Base-by-base conservation (phyloP, 2,888 invertebrate species). In the Trachelus troglodyta region DNA sequence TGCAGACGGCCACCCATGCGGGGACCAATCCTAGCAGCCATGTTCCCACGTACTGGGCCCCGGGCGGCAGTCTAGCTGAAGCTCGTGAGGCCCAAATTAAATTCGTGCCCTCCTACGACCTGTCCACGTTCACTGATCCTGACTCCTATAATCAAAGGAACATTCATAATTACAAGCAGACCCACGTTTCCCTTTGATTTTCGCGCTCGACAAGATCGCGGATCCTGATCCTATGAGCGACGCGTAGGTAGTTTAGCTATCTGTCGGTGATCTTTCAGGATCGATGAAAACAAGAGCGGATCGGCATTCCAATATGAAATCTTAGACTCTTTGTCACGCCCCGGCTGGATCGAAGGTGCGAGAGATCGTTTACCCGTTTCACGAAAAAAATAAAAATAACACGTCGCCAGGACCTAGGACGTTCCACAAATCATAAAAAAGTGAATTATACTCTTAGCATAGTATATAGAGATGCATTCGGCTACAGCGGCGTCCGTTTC, bases 41-140 rank as follows among this genome's bases (percentile, higher is more conserved):
- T 85, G 86, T 90, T 89, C 89, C 89, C 90, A 89, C 89, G 89
- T 90, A 89, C 84, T 86, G 83, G 86, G 90, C 90, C 90, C 85
- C 87, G 83, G 90, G 87, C 87, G 82, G 83, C 83, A 86, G 87
- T 88, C 88, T 88, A 87, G 87, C 87, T 82, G 87, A 88, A 87
- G 88, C 89, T 81, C 85, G 84, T 81, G 82, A 83, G 88, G 88
- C 87, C 89, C 89, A 90, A 90, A 90, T 90, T 90, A 90, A 90
- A 56, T 56, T 9, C 56, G 23, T 56, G 56, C 56, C 56, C 56
- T 56, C 56, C 56, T 56, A 56, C 56, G 74, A 30, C 37, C 74
- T 40, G 30, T 34, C 34, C 74, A 34, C 74, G 31, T 71, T 34
- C 84, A 82, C 79, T 78, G 81, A 80, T 85, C 79, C 74, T 83